Conservation (phyloP, 2,888 invertebrate species). For the Micoletzkya japonica region DNA sequence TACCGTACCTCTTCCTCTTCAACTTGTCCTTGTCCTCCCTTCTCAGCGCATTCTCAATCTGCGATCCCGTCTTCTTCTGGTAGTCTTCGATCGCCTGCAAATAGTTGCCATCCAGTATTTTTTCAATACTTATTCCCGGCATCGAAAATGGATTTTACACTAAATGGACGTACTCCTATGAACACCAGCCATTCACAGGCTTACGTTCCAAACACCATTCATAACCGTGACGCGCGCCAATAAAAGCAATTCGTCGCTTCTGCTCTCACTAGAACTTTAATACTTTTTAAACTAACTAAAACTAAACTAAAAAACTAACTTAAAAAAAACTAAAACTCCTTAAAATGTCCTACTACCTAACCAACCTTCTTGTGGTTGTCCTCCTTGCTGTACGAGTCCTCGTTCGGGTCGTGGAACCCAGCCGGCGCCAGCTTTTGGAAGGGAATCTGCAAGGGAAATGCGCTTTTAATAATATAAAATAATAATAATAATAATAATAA, state of each 20-base stretch:
- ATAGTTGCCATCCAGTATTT: neutral
- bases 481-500: neutral
- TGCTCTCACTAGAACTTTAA: too few relatives aligned
- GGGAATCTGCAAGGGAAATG: constrained; percentile 65
- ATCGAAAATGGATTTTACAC: neutral
- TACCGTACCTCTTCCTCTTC: constrained; percentile 79
- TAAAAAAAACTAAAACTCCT: too few relatives aligned
- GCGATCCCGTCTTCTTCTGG: constrained; percentile 46
- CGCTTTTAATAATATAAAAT: neutral
- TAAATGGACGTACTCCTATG: too few relatives aligned
- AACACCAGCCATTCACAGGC: too few relatives aligned
- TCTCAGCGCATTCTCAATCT: constrained; percentile 75
- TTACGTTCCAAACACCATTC: too few relatives aligned
- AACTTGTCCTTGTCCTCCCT: constrained; percentile 92
- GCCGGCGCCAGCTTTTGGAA: constrained; percentile 74
- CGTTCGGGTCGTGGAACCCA: constrained; percentile 93
- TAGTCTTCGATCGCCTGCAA: constrained; percentile 48
- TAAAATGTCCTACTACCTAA: too few relatives aligned
- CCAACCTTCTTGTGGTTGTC: constrained; percentile 41
- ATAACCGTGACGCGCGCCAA: too few relatives aligned
- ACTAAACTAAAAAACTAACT: too few relatives aligned
- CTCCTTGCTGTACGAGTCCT: constrained; percentile 72
- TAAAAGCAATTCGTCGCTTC: neutral
- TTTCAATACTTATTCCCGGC: neutral
- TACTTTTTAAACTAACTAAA: too few relatives aligned